Conservation (phyloP, 2,797 vertebrate species). For the Rhabdophis nuchalis region DNA sequence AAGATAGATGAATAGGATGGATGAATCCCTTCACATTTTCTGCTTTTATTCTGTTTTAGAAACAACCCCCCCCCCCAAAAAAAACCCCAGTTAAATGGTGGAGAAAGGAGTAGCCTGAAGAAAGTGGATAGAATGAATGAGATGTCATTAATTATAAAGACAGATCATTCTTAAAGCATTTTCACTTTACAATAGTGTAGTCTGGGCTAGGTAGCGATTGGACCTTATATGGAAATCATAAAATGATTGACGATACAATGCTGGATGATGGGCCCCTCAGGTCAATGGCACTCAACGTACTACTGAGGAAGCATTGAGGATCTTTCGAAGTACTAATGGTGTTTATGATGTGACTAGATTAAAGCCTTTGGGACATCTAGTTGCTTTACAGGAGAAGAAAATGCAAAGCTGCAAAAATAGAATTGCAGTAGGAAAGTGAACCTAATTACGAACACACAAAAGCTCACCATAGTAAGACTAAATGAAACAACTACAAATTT, state of each 20-base stretch:
- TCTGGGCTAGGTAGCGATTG: not conserved
- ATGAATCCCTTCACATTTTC: not conserved
- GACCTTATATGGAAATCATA: not conserved
- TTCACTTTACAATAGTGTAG: not conserved
- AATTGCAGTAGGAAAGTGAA: not conserved
- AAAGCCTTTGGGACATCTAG: not conserved
- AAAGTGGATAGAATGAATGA: not conserved
- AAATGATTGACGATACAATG: not conserved
- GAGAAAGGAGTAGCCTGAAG: not conserved
- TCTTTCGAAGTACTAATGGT: not conserved
- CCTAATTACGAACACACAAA: not conserved
- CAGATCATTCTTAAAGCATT: not conserved
- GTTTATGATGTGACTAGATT: not conserved
- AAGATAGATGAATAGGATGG: not conserved
- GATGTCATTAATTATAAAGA: not conserved
- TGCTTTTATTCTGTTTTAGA: not conserved
- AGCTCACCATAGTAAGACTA: not conserved
- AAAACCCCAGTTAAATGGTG: not conserved
- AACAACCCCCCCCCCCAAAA: not conserved
- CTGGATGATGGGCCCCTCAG: not conserved
- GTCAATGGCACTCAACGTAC: not conserved
- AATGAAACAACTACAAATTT: not conserved
- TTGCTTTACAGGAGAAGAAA: not conserved
- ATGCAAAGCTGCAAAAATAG: not conserved
- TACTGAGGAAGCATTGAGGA: not conserved